Evolutionary conservation across 2,888 invertebrate species (phyloP).

Genomic region (Platynereis dumerilii): DNA sequence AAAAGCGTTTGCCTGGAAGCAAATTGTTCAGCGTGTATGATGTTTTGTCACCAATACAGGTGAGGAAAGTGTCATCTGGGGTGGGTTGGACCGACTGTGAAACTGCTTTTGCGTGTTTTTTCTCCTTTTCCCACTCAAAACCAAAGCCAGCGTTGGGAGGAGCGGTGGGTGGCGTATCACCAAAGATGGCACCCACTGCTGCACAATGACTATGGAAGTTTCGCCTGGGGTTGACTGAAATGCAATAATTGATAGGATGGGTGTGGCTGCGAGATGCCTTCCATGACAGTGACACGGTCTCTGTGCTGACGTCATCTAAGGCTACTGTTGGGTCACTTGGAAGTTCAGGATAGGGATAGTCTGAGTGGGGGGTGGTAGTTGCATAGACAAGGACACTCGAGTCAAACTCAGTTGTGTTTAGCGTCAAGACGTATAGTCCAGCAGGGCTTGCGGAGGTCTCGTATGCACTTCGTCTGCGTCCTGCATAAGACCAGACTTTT

Average conservation of each 20-base stretch:
- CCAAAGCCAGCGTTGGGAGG: conserved; percentile 53
- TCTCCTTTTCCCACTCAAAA: conserved; percentile 49
- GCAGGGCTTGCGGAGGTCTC: conserved; percentile 14
- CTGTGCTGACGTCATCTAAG: conserved; percentile 32
- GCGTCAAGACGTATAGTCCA: conserved; percentile 37
- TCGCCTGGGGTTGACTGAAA: conserved; percentile 65
- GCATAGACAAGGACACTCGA: conserved; percentile 50
- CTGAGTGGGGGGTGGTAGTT: conserved; percentile 43
- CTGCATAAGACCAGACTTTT: conserved; percentile 19
- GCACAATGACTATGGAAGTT: conserved; percentile 67
- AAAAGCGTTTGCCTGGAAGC: conserved; percentile 66
- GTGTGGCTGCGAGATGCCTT: conserved; percentile 39
- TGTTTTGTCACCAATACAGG: conserved; percentile 67
- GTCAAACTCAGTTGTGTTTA: conserved; percentile 47
- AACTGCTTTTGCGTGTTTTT: conserved; percentile 16
- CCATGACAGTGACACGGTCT: conserved; percentile 44
- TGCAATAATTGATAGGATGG: conserved; percentile 53
- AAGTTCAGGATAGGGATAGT: conserved; percentile 41
- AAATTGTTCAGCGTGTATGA: conserved; percentile 66
- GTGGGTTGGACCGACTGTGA: background rate
- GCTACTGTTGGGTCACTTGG: conserved; percentile 39
- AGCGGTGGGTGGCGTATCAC: conserved; percentile 53
- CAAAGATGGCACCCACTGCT: conserved; percentile 63
- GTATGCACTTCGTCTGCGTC: background rate
- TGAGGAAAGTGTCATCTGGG: conserved; percentile 41